Conservation (phyloP, 1,140 invertebrate genomes). For the Plutomurus gul region DNA sequence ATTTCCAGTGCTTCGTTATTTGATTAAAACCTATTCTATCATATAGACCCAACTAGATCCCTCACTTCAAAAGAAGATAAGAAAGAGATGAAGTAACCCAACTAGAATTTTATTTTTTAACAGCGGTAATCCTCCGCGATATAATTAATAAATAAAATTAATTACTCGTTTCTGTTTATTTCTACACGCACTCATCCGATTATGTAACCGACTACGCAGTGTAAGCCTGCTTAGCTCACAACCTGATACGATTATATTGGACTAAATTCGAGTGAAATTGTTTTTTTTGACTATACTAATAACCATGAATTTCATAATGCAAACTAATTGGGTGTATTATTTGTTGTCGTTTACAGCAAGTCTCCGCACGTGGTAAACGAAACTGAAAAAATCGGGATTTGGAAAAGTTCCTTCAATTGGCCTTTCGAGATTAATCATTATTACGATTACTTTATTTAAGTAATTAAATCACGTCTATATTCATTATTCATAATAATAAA, state of each 20-base stretch:
- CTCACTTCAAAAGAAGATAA: no score
- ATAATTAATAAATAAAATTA: no score
- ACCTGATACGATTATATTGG: slow-evolving; percentile 1
- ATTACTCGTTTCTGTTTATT: no score
- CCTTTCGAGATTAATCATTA: slow-evolving; percentile 29
- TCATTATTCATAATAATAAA: background rate
- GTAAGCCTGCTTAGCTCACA: slow-evolving; percentile 36
- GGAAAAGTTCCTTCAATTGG: slow-evolving; percentile 38
- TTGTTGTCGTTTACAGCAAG: background rate
- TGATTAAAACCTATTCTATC: no score
- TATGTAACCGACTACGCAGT: background rate
- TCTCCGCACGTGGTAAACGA: slow-evolving; percentile 36
- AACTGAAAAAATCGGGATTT: slow-evolving; percentile 30
- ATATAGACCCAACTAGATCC: no score
- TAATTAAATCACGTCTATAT: slow-evolving; percentile 10
- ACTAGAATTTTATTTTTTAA: no score
- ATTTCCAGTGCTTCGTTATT: no score
- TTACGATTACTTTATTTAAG: background rate
- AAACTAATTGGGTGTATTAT: background rate
- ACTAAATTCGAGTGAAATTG: background rate
- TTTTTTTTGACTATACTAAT: background rate
- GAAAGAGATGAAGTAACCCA: no score
- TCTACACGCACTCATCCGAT: background rate
- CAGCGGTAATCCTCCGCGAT: no score
- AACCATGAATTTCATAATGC: background rate